Base-by-base conservation (phyloP, 2,888 invertebrate genomes). In the Eilema depressum region DNA sequence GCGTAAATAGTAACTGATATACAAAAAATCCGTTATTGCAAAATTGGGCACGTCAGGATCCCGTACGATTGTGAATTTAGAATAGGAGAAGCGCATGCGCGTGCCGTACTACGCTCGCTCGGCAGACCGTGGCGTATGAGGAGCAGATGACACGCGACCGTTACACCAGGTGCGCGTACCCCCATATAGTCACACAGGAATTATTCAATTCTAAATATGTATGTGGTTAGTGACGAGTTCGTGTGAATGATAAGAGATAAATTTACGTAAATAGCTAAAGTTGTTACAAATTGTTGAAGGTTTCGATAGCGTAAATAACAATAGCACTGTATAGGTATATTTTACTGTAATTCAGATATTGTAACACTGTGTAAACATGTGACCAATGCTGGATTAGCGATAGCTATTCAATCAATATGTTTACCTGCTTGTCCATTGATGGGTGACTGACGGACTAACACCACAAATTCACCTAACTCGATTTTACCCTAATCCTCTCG, bases 91-190 rank as follows among this genome's bases (percentile, higher is more conserved):
- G 88, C 89, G 90, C 74, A 75, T 68, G 80, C 91, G 88, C 89
- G 91, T 91, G 91, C 91, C 88, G 85, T 90, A 93, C 93, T 88
- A 88, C 89, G 91, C 71, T 92, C 88, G 88, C 88, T 91, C 77
- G 73, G 25, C 70, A 70, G 90, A 89, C 86, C 93, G 93, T 94
- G 92, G 89, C 92, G 91, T 95, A 94, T 95, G 95, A 87, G 87
- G 90, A 89, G 92, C 94, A 95, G 95, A 95, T 94, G 95, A 94
- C 94, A 95, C 93, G 91, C 92, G 94, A 93, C 95, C 95, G 95
- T 95, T 95, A 95, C 82, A 91, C 93, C 95, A 94, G 95, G 91
- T 95, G 95, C 94, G 90, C 83, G 75, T 76, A 76, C 77, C 79
- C 71, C 75, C 83, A 81, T 83, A 82, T 71, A 77, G 75, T 78